phyloP scores from a whole-genome alignment of 2,797 vertebrate genomes.

The Halcyon chelicuti region DNA sequence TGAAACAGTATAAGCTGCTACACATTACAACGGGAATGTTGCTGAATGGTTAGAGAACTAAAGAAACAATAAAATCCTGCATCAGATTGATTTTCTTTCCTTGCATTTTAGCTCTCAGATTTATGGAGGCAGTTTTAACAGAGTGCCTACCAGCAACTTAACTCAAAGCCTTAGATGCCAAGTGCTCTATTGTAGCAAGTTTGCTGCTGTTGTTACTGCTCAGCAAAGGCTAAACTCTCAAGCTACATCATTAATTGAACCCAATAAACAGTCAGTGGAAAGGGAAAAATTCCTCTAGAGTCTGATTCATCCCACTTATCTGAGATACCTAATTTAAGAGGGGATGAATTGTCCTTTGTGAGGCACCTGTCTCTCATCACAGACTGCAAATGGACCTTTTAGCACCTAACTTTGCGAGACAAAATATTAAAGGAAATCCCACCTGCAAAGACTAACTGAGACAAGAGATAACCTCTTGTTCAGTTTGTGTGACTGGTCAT shows the following conservation, averaged over 20 bases:
- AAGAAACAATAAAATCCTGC: not conserved
- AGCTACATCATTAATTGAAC: not conserved
- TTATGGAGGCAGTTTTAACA: not conserved
- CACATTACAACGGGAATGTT: not conserved
- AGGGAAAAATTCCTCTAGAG: not conserved
- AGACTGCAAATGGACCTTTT: not conserved
- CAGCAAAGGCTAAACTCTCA: not conserved
- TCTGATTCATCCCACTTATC: not conserved
- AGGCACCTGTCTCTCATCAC: not conserved
- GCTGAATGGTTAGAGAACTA: not conserved
- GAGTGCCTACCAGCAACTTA: not conserved
- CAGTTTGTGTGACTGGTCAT: not conserved
- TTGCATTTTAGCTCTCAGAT: not conserved
- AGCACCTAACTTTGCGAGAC: rapidly evolving
- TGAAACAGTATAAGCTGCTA: not conserved
- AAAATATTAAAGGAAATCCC: not conserved
- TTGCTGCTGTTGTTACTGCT: not conserved
- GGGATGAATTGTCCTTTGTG: not conserved
- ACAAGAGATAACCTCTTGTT: not conserved
- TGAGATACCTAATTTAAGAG: not conserved
- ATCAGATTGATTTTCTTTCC: not conserved
- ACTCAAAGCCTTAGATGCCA: not conserved
- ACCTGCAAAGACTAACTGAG: not conserved
- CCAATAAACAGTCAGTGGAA: not conserved
- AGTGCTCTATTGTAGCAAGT: not conserved